Evolutionary conservation across 2,113 vertebrate species (phyloP).

Genomic region (Illadopsis cleaveri): DNA sequence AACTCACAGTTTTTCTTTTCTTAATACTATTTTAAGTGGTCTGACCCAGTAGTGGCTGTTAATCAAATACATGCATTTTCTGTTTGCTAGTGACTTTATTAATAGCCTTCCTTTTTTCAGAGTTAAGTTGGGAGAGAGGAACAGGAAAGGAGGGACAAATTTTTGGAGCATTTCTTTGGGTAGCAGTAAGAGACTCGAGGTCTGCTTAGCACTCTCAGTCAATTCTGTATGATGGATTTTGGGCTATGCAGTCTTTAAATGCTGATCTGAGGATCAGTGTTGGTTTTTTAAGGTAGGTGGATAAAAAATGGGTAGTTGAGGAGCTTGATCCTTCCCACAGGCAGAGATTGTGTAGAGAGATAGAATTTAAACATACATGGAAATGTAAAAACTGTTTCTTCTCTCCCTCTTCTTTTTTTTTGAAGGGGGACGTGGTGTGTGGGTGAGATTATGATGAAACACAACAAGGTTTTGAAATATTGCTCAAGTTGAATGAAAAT

Average conservation of each 20-base stretch:
- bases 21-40: neutral
- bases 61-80: neutral
- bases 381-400: neutral
- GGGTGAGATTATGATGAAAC: neutral
- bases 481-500: neutral
- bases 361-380: neutral
- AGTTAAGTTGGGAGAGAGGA: neutral
- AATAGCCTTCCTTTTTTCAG: neutral
- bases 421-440: fast-evolving
- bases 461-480: neutral
- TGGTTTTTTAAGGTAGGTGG: neutral
- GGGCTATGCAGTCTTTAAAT: neutral
- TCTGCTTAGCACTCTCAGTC: neutral
- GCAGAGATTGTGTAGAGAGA: neutral
- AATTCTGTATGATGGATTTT: neutral
- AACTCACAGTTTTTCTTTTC: neutral
- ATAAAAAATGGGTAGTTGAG: neutral
- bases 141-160: neutral
- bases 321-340: neutral
- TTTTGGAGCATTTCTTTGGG: neutral
- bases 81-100: neutral
- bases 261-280: neutral
- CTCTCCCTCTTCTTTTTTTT: no score
- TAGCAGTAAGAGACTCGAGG: fast-evolving
- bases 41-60: neutral